Evolutionary conservation across 2,797 vertebrate genomes (phyloP), one percentile per base, ranked within the genome.

Genomic region (Etheostoma perlongum): DNA sequence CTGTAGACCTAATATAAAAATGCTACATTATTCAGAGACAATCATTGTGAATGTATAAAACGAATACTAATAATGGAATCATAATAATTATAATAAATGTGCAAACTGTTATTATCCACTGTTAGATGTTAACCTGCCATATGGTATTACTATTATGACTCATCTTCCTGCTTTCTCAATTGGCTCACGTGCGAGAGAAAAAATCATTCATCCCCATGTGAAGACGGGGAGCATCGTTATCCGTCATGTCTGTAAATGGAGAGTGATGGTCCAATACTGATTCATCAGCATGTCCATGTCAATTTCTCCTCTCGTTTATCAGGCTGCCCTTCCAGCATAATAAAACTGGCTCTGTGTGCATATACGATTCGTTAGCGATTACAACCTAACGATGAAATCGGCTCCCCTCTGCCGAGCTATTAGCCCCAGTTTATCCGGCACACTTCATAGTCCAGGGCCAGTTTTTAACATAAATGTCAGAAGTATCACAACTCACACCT

Each of bases 191-290:
- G 57, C 27, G 42, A 4, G 1, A 16, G 62, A 44, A 77, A 72
- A 76, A 86, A 62, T 68, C 64, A 84, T 88, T 90, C 83, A 82
- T 82, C 74, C 79, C 72, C 71, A 66, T 79, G 77, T 79, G 78
- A 78, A 82, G 82, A 47, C 12, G 61, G 53, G 36, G 59, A 73
- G 62, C 87, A 84, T 84, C 30, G 86, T 90, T 87, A 90, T 90
- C 89, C 87, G 89, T 91, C 90, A 88, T 83, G 67, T 76, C 79
- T 30, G 79, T 85, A 91, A 91, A 93, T 86, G 85, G 85, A 91
- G 91, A 92, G 87, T 89, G 90, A 92, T 90, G 83, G 84, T 87
- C 87, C 91, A 88, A 87, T 86, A 76, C 89, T 84, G 92, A 93
- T 92, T 92, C 91, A 91, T 92, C 91, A 88, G 90, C 84, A 66